Evolutionary conservation across 2,797 vertebrate genomes (phyloP).

Genomic region (Alectoris magna): DNA sequence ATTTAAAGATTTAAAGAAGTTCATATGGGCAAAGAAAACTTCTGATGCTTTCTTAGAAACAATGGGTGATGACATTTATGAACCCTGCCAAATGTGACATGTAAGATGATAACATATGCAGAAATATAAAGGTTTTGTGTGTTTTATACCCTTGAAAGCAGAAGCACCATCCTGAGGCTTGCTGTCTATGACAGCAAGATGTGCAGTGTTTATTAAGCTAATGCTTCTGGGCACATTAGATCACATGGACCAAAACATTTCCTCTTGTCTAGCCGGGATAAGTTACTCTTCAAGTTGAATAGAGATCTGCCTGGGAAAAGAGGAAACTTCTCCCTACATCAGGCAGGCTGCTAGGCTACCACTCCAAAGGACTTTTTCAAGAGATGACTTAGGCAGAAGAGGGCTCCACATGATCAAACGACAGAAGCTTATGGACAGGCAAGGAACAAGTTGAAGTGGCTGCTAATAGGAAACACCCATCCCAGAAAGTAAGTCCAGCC

Average conservation of each 20-base stretch:
- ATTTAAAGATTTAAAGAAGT: background rate
- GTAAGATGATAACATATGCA: background rate
- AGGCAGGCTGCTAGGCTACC: accelerated
- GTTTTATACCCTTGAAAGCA: background rate
- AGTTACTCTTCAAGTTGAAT: background rate
- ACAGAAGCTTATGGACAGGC: background rate
- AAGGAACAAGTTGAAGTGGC: background rate
- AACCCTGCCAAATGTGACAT: background rate
- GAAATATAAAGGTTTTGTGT: background rate
- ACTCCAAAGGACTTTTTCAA: background rate
- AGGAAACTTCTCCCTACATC: accelerated
- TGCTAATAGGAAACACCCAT: background rate
- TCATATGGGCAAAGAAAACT: background rate
- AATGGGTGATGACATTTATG: background rate
- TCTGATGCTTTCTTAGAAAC: background rate
- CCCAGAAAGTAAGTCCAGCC: background rate
- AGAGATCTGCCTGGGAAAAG: background rate
- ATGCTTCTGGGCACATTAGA: background rate
- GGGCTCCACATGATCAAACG: background rate
- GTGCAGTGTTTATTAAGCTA: background rate
- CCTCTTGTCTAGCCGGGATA: background rate
- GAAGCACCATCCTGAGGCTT: background rate
- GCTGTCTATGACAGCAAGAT: background rate
- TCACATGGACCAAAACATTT: background rate
- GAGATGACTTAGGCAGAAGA: background rate